Conservation (phyloP, 2,113 vertebrate species). For the Carassius auratus region DNA sequence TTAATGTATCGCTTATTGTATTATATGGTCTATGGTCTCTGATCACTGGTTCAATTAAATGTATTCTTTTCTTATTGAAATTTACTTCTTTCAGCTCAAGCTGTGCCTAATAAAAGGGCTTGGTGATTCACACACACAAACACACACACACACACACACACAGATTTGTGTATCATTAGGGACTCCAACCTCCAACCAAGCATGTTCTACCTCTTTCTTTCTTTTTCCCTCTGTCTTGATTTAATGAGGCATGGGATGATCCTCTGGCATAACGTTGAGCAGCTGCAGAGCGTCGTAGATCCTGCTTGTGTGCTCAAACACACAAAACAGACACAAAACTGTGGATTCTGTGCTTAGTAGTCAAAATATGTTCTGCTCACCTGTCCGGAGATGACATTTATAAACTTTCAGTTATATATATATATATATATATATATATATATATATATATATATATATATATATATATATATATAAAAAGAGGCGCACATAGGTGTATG, state of each 20-base stretch:
- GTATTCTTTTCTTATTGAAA: constrained; percentile 1
- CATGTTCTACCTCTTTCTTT: constrained; percentile 27
- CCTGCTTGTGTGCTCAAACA: neutral
- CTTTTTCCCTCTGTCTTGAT: neutral
- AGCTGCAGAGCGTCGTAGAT: neutral
- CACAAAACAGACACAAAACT: neutral
- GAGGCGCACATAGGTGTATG: neutral
- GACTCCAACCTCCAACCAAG: constrained; percentile 22
- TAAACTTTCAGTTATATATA: neutral
- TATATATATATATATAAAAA: neutral
- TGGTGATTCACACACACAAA: neutral
- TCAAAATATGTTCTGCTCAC: neutral
- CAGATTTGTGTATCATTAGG: neutral
- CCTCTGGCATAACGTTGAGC: constrained; percentile 12
- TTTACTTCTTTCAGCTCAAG: constrained; percentile 22
- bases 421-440: no score
- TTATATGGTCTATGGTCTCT: neutral
- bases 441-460: no score
- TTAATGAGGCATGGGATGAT: constrained; percentile 37
- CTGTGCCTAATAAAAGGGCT: constrained; percentile 29
- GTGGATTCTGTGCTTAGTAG: neutral
- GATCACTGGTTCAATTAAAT: neutral
- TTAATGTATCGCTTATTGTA: neutral
- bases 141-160: neutral
- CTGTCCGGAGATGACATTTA: neutral